Conservation (phyloP, 2,797 vertebrate genomes). For the Triplophysa bombifrons region DNA sequence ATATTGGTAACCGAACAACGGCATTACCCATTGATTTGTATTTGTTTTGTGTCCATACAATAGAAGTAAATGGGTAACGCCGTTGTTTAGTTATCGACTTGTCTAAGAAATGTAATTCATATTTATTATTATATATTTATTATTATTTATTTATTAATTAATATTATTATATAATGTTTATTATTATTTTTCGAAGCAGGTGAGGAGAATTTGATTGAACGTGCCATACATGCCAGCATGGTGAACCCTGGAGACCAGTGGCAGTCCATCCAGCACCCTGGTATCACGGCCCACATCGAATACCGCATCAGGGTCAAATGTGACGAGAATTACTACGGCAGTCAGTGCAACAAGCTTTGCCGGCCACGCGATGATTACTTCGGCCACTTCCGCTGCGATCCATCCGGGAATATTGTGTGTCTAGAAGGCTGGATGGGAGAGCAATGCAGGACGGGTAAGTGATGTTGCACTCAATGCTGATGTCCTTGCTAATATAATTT, state of each 20-base stretch:
- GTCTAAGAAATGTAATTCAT: no score
- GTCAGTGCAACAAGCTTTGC: constrained; percentile 93
- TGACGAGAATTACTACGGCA: constrained; percentile 91
- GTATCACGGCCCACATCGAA: constrained; percentile 83
- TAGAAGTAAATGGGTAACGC: no score
- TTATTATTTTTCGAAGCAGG: constrained; percentile 54
- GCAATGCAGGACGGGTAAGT: constrained; percentile 87
- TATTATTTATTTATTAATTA: no score
- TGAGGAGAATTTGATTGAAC: constrained; percentile 86
- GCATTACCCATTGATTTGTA: no score
- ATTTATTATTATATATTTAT: no score
- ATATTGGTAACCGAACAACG: no score
- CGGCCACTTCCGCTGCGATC: constrained; percentile 91
- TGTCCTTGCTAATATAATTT: background rate
- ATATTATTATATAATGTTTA: no score
- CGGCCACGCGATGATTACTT: constrained; percentile 92
- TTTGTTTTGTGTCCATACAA: no score
- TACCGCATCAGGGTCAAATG: constrained; percentile 90
- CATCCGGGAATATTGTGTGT: constrained; percentile 89
- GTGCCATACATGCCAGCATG: constrained; percentile 85
- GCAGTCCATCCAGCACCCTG: constrained; percentile 84
- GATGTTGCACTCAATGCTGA: background rate
- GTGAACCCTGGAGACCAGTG: constrained; percentile 91
- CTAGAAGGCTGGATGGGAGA: constrained; percentile 95
- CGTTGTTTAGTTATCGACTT: no score